These are phyloP conservation scores for Eurois occulta DNA, from an alignment of 2,888 invertebrate genomes.

Conservation along the genomic window DNA sequence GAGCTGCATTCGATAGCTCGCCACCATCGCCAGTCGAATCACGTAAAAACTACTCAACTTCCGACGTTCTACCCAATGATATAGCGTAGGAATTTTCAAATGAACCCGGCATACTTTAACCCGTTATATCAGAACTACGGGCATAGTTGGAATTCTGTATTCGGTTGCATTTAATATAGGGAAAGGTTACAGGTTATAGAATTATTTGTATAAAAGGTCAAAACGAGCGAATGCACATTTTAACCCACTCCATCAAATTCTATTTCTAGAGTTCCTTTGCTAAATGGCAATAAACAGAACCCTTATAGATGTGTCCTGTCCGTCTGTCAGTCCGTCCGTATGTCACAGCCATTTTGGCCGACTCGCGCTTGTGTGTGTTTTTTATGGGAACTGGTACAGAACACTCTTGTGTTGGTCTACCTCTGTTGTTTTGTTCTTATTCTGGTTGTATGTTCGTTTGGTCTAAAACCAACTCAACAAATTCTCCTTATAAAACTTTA, in stretches of 20 bases:
- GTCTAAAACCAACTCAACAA: background rate
- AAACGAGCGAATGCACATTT: background rate
- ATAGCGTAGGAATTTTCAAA: conserved; percentile 51
- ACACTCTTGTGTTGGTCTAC: background rate
- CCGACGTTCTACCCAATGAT: conserved; percentile 38
- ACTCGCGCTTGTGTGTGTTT: background rate
- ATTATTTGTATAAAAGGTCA: background rate
- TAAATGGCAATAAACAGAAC: too few species aligned
- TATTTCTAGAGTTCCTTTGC: too few species aligned
- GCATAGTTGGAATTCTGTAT: conserved; percentile 10
- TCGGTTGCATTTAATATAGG: conserved; percentile 3
- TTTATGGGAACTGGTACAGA: background rate
- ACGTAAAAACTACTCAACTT: conserved; percentile 62
- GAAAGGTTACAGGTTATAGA: background rate
- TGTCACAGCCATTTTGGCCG: too few species aligned
- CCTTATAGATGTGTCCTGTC: too few species aligned
- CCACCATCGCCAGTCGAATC: conserved; percentile 50
- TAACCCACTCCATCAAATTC: background rate
- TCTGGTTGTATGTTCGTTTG: background rate
- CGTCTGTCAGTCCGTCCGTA: too few species aligned
- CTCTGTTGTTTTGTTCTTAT: background rate
- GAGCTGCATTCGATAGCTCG: conserved; percentile 28
- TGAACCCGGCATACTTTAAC: conserved; percentile 49
- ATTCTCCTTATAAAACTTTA: too few species aligned
- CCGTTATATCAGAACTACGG: conserved; percentile 25